Base-by-base conservation (phyloP, 30 jellyfish, hydroid and myxozoan genomes). In the Cassiopea andromeda region DNA sequence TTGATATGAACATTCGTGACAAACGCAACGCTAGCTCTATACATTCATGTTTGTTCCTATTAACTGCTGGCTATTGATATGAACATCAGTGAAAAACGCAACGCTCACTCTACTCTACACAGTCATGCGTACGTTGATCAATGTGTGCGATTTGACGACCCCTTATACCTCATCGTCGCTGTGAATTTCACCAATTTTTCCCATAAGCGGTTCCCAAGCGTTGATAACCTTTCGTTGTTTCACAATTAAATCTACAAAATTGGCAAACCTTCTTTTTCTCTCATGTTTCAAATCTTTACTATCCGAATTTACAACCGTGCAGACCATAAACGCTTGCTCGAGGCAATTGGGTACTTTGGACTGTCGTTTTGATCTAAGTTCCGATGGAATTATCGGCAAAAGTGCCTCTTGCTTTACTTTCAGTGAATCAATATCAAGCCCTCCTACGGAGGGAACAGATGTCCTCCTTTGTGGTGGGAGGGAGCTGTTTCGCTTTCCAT, bases 161-260 rank as follows among this genome's bases (percentile, higher is more conserved):
- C 12, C 38, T 50, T 87, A 61, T 27, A 49, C 89, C 46, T 87
- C 94, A 1, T 87, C 94, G 57, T 87, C 94, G 45, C 85, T 78
- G 27, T 87, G 90, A 77, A 87, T 87, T 50, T 87, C 94, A 3
- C 94, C 94, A 87, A 87, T 84, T 19, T 60, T 77, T 44, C 60
- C 57, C 86, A 87, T 44, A 71, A 87, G 44, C 12, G 94, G 94
- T 46, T 87, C 94, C 94, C 94, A 87, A 4, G 94, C 94, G 48
- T 80, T 69, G 48, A 87, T 78, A 2, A 87, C 94, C 59, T 68
- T 87, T 72, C 85, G 60, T 50, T 87, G 94, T 59, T 87, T 87
- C 45, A 87, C 60, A 2, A 87, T 81, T 12, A 81, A 9, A 68
- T 87, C 81, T 12, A 87, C 90, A 17, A 87, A 74, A 45, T 79